phyloP scores from a whole-genome alignment of 2,113 vertebrate genomes.

The Chelonoidis abingdonii region DNA sequence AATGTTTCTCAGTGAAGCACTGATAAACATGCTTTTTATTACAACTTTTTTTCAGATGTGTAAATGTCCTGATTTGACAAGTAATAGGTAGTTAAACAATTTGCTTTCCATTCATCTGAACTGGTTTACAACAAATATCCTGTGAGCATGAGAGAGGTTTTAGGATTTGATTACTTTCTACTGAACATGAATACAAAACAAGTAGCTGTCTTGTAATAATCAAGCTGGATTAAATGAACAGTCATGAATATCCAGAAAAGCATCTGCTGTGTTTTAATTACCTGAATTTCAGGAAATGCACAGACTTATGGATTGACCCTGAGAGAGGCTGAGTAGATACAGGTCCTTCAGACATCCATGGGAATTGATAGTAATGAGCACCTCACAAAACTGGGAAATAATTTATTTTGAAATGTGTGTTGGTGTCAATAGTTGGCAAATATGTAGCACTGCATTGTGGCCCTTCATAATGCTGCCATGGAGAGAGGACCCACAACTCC shows the following conservation, averaged over 20 bases:
- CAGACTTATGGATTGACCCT: neutral
- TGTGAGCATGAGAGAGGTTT: constrained; percentile 30
- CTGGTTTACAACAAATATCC: constrained; percentile 30
- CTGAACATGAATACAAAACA: constrained; percentile 15
- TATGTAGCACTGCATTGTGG: neutral
- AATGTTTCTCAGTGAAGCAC: neutral
- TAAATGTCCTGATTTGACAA: neutral
- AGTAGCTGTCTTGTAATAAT: neutral
- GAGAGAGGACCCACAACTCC: neutral
- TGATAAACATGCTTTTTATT: neutral
- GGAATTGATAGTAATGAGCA: neutral
- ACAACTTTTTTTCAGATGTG: neutral
- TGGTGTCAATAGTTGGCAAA: neutral
- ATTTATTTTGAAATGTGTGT: neutral
- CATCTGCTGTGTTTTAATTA: constrained; percentile 19
- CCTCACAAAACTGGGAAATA: neutral
- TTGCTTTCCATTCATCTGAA: constrained; percentile 48
- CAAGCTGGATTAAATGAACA: neutral
- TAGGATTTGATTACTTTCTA: neutral
- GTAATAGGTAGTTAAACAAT: constrained; percentile 17
- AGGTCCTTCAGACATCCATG: fast-evolving
- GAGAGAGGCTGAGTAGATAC: neutral
- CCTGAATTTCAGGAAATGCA: neutral
- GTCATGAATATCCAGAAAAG: constrained; percentile 19
- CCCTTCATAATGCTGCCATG: neutral